Evolutionary conservation across 1,140 invertebrate genomes (phyloP), one percentile per base, ranked within the genome.

Genomic region (Daktulosphaira vitifoliae): DNA sequence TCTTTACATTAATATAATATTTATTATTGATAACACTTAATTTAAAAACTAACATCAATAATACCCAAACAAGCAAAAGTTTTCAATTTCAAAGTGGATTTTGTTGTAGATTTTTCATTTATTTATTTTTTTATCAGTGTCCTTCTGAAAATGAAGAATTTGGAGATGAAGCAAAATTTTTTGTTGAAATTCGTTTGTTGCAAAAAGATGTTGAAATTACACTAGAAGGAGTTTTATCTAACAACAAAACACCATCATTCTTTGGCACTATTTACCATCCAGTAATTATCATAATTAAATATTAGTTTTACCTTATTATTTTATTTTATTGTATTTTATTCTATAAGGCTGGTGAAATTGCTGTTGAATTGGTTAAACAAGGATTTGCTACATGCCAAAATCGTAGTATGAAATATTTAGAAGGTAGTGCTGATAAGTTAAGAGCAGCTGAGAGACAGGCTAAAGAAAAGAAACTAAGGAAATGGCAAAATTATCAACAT

Each of bases 361-460:
- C 96, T 0, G 95, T 98, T 73, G 80, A 87, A 46, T 77, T 99
- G 42, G 73, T 99, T 52, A 83, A 78, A 68, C 89, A 96, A 78
- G 96, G 96, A 22, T 92, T 96, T 72, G 96, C 93, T 0, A 86
- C 85, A 72, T 98, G 94, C 73, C 91, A 98, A n/a, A 95, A 98
- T 74, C 97, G 94, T 94, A 95, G 91, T 8, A 88, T 99, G 76
- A 87, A 85, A 88, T 38, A 89, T 94, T 71, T 89, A 89, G 46
- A 78, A 78, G 65, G 64, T 62, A 88, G 91, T 51, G 82, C 87
- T 23, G 56, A 62, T n/a, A 89, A 89, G 72, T 78, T 97, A 4
- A 77, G 92, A 75, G 79, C 84, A 71, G 84, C 94, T 67, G 88
- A 99, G 78, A 83, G 83, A 74, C 69, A 77, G 64, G 96, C 96